A percentile compares a stretch with the other conserved stretches of the same genome.
These are phyloP conservation scores for Barbus barbus DNA, from an alignment of 2,113 vertebrate species.

Conservation along the genomic window DNA sequence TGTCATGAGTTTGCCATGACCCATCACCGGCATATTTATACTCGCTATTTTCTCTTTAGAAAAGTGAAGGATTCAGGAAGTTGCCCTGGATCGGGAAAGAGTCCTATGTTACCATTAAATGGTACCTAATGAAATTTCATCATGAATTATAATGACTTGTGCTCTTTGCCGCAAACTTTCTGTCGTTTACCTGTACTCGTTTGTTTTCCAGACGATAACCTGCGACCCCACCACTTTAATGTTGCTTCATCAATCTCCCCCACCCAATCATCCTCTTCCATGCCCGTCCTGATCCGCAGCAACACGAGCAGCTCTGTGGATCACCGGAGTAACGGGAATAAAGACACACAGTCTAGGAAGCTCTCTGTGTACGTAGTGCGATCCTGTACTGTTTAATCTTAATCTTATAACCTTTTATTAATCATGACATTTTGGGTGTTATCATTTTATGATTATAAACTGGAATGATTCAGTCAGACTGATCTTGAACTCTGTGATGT, in stretches of 20 bases:
- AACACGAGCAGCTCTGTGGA: slow-evolving; percentile 78
- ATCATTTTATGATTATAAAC: not conserved
- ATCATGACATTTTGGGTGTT: not conserved
- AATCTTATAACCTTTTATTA: not conserved
- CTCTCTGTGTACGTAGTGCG: slow-evolving; percentile 82
- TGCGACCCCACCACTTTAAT: slow-evolving; percentile 75
- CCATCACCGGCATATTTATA: not conserved
- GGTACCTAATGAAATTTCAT: slow-evolving; percentile 48
- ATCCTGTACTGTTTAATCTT: not conserved
- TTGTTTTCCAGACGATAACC: slow-evolving; percentile 80
- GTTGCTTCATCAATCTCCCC: slow-evolving; percentile 69
- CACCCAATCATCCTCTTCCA: slow-evolving; percentile 70
- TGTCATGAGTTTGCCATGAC: not conserved
- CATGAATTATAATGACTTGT: not conserved
- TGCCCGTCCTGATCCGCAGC: slow-evolving; percentile 79
- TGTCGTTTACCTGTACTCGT: not conserved
- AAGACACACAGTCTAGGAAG: slow-evolving; percentile 84
- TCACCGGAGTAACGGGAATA: slow-evolving; percentile 77
- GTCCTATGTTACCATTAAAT: slow-evolving; percentile 57
- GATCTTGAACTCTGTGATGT: not conserved
- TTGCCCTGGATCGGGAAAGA: slow-evolving; percentile 59
- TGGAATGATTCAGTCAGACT: not conserved
- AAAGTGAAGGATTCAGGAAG: slow-evolving; percentile 62
- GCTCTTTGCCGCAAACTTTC: not conserved
- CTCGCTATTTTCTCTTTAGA: slow-evolving; percentile 39